Evolutionary conservation across 2,113 vertebrate species (phyloP), one percentile per base, ranked within the genome.

Genomic region (Hyaena hyaena): DNA sequence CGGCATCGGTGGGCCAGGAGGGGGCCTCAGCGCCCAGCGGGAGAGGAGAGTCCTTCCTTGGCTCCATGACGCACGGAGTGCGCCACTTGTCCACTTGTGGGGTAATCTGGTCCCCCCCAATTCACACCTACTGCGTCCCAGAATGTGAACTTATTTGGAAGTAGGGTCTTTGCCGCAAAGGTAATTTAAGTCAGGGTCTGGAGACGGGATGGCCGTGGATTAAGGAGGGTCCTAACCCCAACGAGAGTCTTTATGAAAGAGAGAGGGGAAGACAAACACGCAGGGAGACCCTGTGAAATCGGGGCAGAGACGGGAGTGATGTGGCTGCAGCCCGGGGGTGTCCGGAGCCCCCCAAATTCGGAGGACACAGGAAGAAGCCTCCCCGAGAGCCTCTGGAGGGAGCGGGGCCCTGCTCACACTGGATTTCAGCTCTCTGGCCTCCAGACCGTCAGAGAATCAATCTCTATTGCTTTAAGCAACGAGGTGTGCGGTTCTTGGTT

Each of bases 211-310:
- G 6, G 16, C 50, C 43, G 63, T 63, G 50, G 50, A 12, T 28
- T 24, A 5, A 33, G 48, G 1, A 50, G 35, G 73, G n/a, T 26
- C 43, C 65, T 7, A 5, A 50, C 39, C 11, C 21, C 5, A 35
- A 4, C 1, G 14, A 55, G 66, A 2, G 48, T 61, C 88, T 53
- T 53, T 10, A 9, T 12, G 1, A 80, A 63, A 19, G 50, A 43
- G 3, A 26, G 35, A 33, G 82, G 31, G 14, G 50, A 31, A 71
- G 69, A 74, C 45, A 33, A 7, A n/a, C 58, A n/a, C 7, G 45
- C 58, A 43, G 5, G 1, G 26, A 10, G 74, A 17, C 23, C 16
- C 0, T 0, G 45, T 7, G 66, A 24, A 0, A 14, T 0, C 0
- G 7, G 48, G 61, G 39, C n/a, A 9, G 77, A 19, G 7, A 7